Evolutionary conservation across 2,797 vertebrate genomes (phyloP).

Genomic region (Pogoniulus pusillus): DNA sequence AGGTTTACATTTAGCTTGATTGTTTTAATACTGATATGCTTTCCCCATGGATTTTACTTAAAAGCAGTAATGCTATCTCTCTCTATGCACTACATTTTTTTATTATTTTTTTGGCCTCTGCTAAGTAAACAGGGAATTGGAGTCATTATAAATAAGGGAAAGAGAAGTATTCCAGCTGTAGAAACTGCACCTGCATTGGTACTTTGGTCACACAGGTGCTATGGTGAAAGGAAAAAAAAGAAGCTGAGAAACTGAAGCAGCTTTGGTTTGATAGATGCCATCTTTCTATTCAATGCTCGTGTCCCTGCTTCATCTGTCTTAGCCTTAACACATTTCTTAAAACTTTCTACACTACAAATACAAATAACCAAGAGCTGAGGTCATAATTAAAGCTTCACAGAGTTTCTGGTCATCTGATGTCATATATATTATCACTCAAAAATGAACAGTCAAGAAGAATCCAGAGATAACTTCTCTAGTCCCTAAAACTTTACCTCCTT

Average conservation of each 20-base stretch:
- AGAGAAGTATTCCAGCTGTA: not conserved
- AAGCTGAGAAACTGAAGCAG: not conserved
- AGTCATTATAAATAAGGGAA: not conserved
- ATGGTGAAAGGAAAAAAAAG: not conserved
- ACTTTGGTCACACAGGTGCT: not conserved
- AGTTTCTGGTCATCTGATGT: not conserved
- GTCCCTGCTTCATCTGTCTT: not conserved
- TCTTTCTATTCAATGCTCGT: not conserved
- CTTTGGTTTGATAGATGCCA: not conserved
- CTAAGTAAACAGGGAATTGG: not conserved
- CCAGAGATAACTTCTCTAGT: not conserved
- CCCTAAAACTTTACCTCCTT: not conserved
- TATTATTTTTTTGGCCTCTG: constrained; percentile 1
- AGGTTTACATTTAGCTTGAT: not conserved
- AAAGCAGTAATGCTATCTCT: constrained; percentile 1
- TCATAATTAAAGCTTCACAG: not conserved
- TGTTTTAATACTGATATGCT: constrained; percentile 1
- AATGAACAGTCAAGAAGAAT: not conserved
- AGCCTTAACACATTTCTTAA: not conserved
- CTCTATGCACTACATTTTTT: not conserved
- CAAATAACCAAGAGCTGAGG: not conserved
- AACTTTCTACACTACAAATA: not conserved
- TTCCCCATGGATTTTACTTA: constrained; percentile 17
- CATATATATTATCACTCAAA: not conserved
- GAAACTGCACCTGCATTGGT: not conserved